Conservation (phyloP, 2,113 vertebrate species). For the Brachionichthys hirsutus region DNA sequence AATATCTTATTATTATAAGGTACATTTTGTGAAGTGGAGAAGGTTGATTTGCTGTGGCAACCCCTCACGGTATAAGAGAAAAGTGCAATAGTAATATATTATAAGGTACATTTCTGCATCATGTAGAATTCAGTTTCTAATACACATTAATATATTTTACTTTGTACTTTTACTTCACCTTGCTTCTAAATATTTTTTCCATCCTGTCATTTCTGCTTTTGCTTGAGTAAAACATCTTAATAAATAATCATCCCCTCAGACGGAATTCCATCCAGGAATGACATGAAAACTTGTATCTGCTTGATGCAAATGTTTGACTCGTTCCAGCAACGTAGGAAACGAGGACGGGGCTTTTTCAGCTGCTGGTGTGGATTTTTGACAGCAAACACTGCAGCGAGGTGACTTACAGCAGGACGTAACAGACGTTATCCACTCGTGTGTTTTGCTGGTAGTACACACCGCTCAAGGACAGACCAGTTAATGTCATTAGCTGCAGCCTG, state of each 20-base stretch:
- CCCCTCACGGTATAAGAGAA: no score
- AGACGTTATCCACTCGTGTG: constrained; percentile 14
- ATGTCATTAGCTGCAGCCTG: constrained; percentile 71
- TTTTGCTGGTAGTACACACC: constrained; percentile 34
- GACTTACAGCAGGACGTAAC: constrained; percentile 14
- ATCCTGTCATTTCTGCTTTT: no score
- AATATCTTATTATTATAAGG: no score
- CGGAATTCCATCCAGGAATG: not conserved
- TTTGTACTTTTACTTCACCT: no score
- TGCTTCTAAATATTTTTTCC: no score
- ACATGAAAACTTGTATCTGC: not conserved
- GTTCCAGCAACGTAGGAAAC: not conserved
- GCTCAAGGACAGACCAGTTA: constrained; percentile 70
- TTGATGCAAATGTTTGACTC: not conserved
- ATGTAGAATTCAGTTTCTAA: no score
- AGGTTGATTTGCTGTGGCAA: no score
- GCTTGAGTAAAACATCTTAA: no score
- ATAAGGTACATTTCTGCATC: no score
- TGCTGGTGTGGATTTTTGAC: not conserved
- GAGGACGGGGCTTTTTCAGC: not conserved
- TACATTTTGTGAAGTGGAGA: no score
- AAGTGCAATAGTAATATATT: no score
- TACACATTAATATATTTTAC: no score
- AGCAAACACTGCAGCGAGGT: not conserved
- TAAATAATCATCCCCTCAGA: not conserved